Evolutionary conservation across 1,140 invertebrate species (phyloP).

Genomic region (Ylistrum balloti): DNA sequence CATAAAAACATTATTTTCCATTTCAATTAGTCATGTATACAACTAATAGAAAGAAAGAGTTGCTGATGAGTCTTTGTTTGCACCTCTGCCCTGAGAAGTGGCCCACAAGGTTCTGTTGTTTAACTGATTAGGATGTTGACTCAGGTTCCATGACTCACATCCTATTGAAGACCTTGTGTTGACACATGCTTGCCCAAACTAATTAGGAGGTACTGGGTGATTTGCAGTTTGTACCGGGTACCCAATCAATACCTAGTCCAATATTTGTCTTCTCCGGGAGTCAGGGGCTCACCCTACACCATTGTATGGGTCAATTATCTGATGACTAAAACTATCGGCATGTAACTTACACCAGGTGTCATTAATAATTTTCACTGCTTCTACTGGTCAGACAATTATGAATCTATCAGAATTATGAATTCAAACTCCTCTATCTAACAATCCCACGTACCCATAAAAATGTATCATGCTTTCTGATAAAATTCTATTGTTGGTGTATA

Average conservation of each 20-base stretch:
- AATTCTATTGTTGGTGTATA: not conserved
- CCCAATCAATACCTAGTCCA: slow-evolving; percentile 24
- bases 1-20: not conserved
- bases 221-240: not conserved
- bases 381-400: no score
- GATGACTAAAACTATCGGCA: slow-evolving; percentile 38
- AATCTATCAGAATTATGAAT: no score
- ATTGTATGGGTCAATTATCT: not conserved
- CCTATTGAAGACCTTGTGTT: not conserved
- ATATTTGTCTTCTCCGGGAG: slow-evolving; percentile 11
- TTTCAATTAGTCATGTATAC: not conserved
- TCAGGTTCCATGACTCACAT: not conserved
- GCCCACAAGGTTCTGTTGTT: not conserved
- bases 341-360: not conserved
- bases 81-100: not conserved
- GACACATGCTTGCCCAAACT: not conserved
- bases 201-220: not conserved
- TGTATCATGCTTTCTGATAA: not conserved
- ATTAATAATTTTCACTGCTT: slow-evolving; percentile 30
- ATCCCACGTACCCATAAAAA: not conserved
- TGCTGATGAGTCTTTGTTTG: not conserved
- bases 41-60: not conserved
- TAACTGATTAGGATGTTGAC: not conserved
- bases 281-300: not conserved
- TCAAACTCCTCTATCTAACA: not conserved